These are phyloP conservation scores for Syngnathus typhle DNA, from an alignment of 2,113 vertebrate species.

Conservation along the genomic window DNA sequence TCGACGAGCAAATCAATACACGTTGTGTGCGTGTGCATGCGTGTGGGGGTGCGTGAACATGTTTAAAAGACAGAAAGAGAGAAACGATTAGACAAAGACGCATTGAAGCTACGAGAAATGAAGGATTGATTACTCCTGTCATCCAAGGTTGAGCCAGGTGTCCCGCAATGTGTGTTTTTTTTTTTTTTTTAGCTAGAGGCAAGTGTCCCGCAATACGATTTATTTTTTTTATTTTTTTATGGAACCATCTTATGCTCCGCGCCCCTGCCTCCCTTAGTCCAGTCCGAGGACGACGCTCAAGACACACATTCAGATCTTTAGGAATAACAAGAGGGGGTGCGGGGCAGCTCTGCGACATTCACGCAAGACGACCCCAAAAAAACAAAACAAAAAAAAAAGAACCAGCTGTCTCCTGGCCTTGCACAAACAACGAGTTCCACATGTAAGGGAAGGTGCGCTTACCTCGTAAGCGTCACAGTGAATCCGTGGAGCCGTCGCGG, in stretches of 20 bases:
- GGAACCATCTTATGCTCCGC: neutral
- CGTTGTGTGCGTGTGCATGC: conserved; percentile 7
- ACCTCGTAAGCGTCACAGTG: conserved; percentile 68
- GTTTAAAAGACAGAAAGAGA: neutral
- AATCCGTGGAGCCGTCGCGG: conserved; percentile 67
- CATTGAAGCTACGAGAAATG: neutral
- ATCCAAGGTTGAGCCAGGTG: neutral
- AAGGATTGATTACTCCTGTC: neutral
- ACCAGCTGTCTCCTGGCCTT: conserved; percentile 1
- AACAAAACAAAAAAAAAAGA: neutral
- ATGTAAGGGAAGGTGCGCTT: conserved; percentile 47
- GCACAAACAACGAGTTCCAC: conserved; percentile 6
- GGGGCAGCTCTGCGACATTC: conserved; percentile 78
- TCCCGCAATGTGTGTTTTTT: neutral
- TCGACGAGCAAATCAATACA: conserved; percentile 64
- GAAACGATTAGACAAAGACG: neutral
- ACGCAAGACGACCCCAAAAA: conserved; percentile 38
- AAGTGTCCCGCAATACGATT: neutral
- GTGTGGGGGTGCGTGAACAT: too few species aligned
- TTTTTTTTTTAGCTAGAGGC: neutral
- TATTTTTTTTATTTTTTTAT: neutral
- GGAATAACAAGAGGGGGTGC: neutral
- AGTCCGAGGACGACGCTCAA: neutral
- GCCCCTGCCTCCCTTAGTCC: neutral
- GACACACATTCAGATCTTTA: conserved; percentile 29